Conservation (phyloP, 2,888 invertebrate genomes). For the Anagyrus pseudococci region DNA sequence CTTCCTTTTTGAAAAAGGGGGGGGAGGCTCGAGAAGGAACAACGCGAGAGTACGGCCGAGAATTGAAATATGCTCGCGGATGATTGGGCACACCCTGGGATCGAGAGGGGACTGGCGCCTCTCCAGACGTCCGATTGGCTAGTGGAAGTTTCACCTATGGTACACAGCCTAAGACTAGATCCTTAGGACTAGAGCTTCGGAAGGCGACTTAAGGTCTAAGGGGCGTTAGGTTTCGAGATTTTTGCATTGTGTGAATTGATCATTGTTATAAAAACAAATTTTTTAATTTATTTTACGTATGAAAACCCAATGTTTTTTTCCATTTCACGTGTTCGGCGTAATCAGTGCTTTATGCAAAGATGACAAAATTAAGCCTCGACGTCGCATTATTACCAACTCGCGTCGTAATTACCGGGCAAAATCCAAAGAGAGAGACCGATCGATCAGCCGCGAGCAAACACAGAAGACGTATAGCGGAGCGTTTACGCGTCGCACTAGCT, state of each 20-base stretch:
- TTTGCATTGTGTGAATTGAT: too few species aligned
- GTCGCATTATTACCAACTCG: not conserved
- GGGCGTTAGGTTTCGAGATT: too few species aligned
- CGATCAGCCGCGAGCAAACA: slow-evolving; percentile 16
- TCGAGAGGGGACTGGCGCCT: not conserved
- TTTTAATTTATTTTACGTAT: not conserved
- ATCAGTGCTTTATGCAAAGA: not conserved
- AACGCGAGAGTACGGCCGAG: slow-evolving; percentile 1
- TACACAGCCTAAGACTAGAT: too few species aligned
- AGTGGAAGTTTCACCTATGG: too few species aligned
- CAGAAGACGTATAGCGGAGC: slow-evolving; percentile 1
- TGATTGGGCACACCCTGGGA: not conserved
- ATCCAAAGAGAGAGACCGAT: slow-evolving; percentile 3
- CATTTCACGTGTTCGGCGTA: not conserved
- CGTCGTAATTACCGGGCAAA: not conserved
- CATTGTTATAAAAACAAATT: too few species aligned
- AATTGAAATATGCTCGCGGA: slow-evolving; percentile 19
- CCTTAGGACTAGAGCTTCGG: too few species aligned
- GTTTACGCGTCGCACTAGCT: too few species aligned
- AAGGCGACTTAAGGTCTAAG: too few species aligned
- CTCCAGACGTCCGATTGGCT: not conserved
- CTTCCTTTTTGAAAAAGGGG: too few species aligned
- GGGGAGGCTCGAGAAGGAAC: not conserved
- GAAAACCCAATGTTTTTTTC: not conserved
- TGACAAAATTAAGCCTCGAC: not conserved